Evolutionary conservation across 2,888 invertebrate genomes (phyloP), one percentile per base, ranked within the genome.

Genomic region (Malthinus flaveolus): DNA sequence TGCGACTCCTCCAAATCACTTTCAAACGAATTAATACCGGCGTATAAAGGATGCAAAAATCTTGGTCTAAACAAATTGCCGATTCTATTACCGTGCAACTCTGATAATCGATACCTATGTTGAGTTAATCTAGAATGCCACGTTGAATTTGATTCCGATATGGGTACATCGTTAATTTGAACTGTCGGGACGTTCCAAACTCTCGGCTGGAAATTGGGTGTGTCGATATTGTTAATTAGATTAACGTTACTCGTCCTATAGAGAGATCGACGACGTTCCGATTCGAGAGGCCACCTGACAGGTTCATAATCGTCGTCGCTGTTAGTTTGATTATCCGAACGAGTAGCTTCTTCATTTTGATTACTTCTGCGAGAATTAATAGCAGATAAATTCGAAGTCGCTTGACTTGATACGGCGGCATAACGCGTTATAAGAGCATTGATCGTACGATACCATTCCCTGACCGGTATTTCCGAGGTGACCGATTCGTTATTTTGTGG

Each of bases 101-200:
- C 75, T 5, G 73, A 71, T 33, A 76, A 67, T 3, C 76, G 65
- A 48, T 74, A 72, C 48, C 73, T 65, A 31, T 60, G 52, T 13
- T 62, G 62, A 3, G 69, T 62, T 15, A 65, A 59, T 15, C 68
- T 55, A 1, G 67, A 66, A 35, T 65, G 66, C 62, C 66, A 66
- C 8, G 66, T 61, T 1, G 67, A 61, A 49, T 62, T 63, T 10
- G 71, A 72, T 50, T 81, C 80, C 8, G 75, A 73, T 1, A 81
- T 73, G 0, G 82, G 83, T n/a, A 84, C 79, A 66, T 87, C 86
- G 64, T 86, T 86, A 32, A 87, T 83, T 66, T 84, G 85, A 67
- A 87, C 83, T 8, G 83, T 75, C 1, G 86, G 86, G 67, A 85
- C 80, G 49, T 65, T 68, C 66, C 67, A 67, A 7, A 56, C 35